These are phyloP conservation scores for Umimayanthus chanpuru DNA, from an alignment of 92 coral and sea anemone species.

Conservation along the genomic window DNA sequence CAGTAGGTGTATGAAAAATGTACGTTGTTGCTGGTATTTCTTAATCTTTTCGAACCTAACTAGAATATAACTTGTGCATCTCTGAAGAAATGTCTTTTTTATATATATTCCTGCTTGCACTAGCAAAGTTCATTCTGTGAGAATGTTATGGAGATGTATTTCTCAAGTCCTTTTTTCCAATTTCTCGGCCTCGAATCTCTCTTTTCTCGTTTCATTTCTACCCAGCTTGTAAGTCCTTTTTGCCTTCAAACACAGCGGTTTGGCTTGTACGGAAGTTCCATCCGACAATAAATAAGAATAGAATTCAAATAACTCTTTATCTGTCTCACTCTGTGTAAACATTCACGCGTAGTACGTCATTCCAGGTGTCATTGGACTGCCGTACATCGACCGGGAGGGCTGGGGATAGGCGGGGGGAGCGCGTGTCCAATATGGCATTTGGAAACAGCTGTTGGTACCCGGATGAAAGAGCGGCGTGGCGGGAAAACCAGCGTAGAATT, in stretches of 20 bases:
- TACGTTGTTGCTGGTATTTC: neutral
- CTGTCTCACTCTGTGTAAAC: conserved; percentile 41
- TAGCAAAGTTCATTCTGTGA: conserved; percentile 26
- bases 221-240: neutral
- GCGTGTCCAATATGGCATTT: conserved; percentile 97
- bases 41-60: conserved; percentile 34
- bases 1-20: conserved; percentile 39
- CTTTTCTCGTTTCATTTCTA: neutral
- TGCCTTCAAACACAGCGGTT: neutral
- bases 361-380: conserved; percentile 78
- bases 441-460: conserved; percentile 88
- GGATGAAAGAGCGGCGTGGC: conserved; percentile 92
- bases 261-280: neutral
- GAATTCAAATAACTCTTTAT: conserved; percentile 46
- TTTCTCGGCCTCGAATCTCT: neutral
- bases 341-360: conserved; percentile 88
- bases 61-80: conserved; percentile 22
- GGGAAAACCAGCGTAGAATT: conserved; percentile 97
- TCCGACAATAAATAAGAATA: conserved; percentile 37
- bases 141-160: neutral
- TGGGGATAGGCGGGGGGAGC: conserved; percentile 98
- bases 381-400: conserved; percentile 80
- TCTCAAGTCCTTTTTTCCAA: neutral
- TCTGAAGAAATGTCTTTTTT: conserved; percentile 19
- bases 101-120: neutral